Evolutionary conservation across 2,113 vertebrate species (phyloP).

Genomic region (Porphyrio hochstetteri): DNA sequence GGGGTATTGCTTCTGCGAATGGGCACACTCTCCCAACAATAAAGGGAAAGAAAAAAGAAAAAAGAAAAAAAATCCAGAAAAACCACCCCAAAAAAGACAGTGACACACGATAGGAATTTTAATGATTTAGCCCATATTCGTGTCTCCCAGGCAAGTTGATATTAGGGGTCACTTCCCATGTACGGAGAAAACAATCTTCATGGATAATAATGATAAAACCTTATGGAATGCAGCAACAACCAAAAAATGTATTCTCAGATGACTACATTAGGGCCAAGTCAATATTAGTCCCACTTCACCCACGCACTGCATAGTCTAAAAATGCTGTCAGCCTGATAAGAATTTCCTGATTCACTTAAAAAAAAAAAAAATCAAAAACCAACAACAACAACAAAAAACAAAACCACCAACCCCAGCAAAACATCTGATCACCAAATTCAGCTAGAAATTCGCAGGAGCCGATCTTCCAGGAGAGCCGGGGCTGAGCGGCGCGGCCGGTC

Average conservation of each 20-base stretch:
- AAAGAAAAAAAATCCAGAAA: neutral
- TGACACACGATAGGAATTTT: slow-evolving; percentile 34
- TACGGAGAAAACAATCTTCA: slow-evolving; percentile 81
- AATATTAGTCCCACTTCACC: slow-evolving; percentile 82
- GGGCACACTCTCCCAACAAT: neutral
- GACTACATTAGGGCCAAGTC: slow-evolving; percentile 79
- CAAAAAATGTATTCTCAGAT: slow-evolving; percentile 84
- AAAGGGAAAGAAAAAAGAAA: neutral
- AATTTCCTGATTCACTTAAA: slow-evolving; percentile 74
- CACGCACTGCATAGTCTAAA: slow-evolving; percentile 82
- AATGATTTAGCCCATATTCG: slow-evolving; percentile 53
- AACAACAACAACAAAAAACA: neutral
- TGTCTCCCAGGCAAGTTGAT: slow-evolving; percentile 73
- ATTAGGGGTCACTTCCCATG: slow-evolving; percentile 80
- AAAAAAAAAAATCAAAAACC: neutral
- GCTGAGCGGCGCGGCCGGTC: neutral
- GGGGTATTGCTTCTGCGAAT: neutral
- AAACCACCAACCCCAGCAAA: too few relatives aligned
- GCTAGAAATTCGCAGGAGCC: neutral
- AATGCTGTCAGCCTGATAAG: slow-evolving; percentile 83
- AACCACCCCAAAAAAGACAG: neutral
- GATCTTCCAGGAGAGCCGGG: neutral
- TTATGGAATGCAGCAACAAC: slow-evolving; percentile 86
- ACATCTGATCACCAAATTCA: slow-evolving; percentile 72
- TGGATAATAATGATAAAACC: slow-evolving; percentile 85